These are phyloP conservation scores for Bombylius discolor DNA, from an alignment of 2,888 invertebrate genomes.

Conservation along the genomic window DNA sequence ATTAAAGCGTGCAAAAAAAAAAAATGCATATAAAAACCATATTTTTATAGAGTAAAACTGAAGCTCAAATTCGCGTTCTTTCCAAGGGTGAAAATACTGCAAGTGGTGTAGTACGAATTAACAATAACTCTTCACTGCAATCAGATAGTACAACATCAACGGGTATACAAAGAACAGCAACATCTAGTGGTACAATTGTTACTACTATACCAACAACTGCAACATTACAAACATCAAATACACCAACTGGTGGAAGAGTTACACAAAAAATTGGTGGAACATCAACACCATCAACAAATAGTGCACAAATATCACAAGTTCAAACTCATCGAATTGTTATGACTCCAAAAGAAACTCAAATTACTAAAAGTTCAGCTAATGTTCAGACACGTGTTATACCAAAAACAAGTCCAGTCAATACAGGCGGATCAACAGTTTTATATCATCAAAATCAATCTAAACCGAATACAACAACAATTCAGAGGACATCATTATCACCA, in stretches of 20 bases:
- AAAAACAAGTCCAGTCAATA: constrained; percentile 16
- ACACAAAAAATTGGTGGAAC: constrained; percentile 10
- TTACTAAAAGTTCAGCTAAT: constrained; percentile 5
- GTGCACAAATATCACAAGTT: constrained; percentile 6
- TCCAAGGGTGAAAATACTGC: constrained; percentile 28
- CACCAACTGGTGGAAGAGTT: background rate
- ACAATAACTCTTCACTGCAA: constrained; percentile 12
- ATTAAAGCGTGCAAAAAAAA: background rate
- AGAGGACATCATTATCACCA: constrained; percentile 9
- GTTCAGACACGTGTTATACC: constrained; percentile 13
- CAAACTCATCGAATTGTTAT: constrained; percentile 5
- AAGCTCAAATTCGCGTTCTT: constrained; percentile 33
- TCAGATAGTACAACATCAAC: background rate
- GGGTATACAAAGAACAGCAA: no score
- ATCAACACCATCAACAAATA: background rate
- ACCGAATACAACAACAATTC: constrained; percentile 16
- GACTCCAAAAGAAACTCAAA: constrained; percentile 8
- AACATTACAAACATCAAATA: background rate
- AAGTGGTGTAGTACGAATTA: constrained; percentile 32
- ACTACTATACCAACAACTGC: background rate
- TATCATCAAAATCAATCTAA: constrained; percentile 17
- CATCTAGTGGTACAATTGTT: no score
- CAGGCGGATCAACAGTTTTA: constrained; percentile 7
- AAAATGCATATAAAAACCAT: constrained; percentile 7
- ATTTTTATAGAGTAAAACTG: constrained; percentile 26